phyloP scores from a whole-genome alignment of 2,797 vertebrate species.

The Sebastes steindachneri region DNA sequence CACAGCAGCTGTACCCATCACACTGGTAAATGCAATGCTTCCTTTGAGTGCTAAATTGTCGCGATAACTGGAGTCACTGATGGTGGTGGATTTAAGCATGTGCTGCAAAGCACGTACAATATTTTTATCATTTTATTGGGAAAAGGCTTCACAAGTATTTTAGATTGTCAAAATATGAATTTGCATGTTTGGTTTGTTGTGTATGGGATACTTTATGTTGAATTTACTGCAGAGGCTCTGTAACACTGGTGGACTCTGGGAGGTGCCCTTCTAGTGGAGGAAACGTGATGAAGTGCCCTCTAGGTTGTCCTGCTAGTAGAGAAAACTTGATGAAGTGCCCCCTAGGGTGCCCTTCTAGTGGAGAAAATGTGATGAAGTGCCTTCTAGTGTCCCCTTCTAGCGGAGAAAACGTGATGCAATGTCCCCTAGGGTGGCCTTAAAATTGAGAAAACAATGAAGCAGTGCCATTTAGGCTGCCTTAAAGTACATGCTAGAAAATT shows the following conservation, averaged over 20 bases:
- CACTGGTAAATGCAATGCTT: not conserved
- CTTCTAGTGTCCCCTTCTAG: accelerated
- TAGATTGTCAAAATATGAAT: not conserved
- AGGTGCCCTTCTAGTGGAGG: not conserved
- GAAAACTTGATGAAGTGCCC: not conserved
- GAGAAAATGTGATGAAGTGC: too few species aligned
- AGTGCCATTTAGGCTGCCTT: too few species aligned
- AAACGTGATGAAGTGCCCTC: not conserved
- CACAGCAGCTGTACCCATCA: not conserved
- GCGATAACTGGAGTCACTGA: not conserved
- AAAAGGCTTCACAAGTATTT: not conserved
- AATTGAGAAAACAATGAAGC: too few species aligned
- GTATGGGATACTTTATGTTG: not conserved
- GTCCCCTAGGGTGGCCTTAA: too few species aligned
- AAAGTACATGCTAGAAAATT: too few species aligned
- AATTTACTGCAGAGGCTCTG: not conserved
- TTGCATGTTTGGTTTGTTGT: not conserved
- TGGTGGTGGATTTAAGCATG: not conserved
- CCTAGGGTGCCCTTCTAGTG: not conserved
- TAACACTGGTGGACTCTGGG: not conserved
- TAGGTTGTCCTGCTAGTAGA: not conserved
- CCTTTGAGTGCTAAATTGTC: not conserved
- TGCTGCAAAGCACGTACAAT: not conserved
- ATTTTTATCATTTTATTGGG: not conserved
- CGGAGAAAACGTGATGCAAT: not conserved